A percentile compares a stretch with the other conserved stretches of the same genome.
phyloP scores from a whole-genome alignment of 2,797 vertebrate species.

The Coregonus ussuriensis region DNA sequence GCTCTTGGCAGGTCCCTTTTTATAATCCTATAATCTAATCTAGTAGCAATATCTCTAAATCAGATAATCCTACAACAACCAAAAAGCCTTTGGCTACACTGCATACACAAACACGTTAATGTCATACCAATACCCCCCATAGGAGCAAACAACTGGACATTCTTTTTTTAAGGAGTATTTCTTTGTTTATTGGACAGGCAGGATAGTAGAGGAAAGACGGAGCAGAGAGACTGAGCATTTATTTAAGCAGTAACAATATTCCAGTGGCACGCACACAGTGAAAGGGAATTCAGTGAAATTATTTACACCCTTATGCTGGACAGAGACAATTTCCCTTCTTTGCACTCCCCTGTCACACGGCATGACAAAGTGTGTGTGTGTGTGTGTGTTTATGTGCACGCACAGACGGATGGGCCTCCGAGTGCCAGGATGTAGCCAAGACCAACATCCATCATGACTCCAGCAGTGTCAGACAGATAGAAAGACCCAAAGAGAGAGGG shows the following conservation, averaged over 20 bases:
- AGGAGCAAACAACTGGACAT: not conserved
- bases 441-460: conserved; percentile 41
- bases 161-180: too few species aligned
- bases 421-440: conserved; percentile 39
- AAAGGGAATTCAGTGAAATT: not conserved
- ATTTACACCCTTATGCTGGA: not conserved
- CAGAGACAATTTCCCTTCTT: conserved; percentile 13
- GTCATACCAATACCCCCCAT: not conserved
- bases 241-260: not conserved
- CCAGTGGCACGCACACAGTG: not conserved
- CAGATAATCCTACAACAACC: not conserved
- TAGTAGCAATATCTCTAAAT: not conserved
- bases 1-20: not conserved
- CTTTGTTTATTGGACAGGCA: too few species aligned
- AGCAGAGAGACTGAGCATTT: too few species aligned
- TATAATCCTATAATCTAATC: not conserved
- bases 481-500: not conserved
- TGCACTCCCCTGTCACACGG: conserved; percentile 29
- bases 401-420: conserved; percentile 37
- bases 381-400: not conserved
- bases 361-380: conserved; percentile 28
- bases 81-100: not conserved
- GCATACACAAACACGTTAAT: not conserved
- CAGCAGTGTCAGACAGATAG: conserved; percentile 46
- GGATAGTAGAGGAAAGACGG: too few species aligned